phyloP scores from a whole-genome alignment of 2,888 invertebrate genomes.

The Polyploca ridens region DNA sequence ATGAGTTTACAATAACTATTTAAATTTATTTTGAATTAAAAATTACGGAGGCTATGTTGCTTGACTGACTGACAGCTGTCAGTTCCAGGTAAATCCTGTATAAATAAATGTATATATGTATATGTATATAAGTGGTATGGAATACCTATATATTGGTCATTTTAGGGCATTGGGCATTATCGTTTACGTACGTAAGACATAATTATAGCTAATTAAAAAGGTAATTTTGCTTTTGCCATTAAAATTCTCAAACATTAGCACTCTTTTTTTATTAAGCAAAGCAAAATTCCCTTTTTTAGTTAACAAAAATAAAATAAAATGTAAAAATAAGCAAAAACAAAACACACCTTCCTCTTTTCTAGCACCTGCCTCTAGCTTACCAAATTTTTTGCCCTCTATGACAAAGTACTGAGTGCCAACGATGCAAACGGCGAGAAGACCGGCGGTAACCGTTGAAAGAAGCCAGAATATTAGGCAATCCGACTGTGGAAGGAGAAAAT shows the following conservation, averaged over 20 bases:
- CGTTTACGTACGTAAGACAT: too few relatives aligned
- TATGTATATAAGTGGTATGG: too few relatives aligned
- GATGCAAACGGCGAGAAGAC: conserved; percentile 86
- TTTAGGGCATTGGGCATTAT: too few relatives aligned
- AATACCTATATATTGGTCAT: too few relatives aligned
- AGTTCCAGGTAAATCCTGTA: too few relatives aligned
- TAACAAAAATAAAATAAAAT: conserved; percentile 27
- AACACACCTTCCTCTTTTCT: conserved; percentile 81
- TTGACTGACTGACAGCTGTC: too few relatives aligned
- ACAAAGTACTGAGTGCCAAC: conserved; percentile 88
- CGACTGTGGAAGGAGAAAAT: conserved; percentile 69
- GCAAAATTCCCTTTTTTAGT: conserved; percentile 4
- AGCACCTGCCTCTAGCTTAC: conserved; percentile 74
- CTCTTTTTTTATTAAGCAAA: not conserved
- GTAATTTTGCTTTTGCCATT: not conserved
- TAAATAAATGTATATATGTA: too few relatives aligned
- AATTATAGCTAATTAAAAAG: conserved; percentile 6
- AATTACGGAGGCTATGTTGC: too few relatives aligned
- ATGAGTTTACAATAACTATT: too few relatives aligned
- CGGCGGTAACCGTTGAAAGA: conserved; percentile 87
- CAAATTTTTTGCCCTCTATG: conserved; percentile 86
- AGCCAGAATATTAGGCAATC: conserved; percentile 87
- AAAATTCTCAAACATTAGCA: not conserved
- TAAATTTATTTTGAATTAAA: too few relatives aligned
- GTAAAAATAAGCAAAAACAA: conserved; percentile 52